Base-by-base conservation (phyloP, 2,888 invertebrate species). In the Folsomia candida region DNA sequence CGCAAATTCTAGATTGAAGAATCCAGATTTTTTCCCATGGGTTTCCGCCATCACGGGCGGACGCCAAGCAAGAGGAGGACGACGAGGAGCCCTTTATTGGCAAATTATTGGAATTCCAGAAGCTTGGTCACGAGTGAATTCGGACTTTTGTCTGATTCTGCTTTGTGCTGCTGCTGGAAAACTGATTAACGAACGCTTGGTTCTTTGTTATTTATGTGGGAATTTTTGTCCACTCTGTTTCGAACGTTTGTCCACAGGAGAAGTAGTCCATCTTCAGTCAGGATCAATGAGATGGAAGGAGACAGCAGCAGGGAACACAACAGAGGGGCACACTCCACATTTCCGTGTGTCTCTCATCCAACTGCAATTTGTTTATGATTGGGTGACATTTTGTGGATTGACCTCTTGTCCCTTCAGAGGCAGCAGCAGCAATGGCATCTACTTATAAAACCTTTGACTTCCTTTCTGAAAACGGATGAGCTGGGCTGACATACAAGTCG, bases 71-170 rank as follows among this genome's bases (percentile, higher is more conserved):
- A n/a, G n/a, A n/a, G n/a, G n/a, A n/a, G n/a, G n/a, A n/a, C n/a
- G n/a, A n/a, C n/a, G 54, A 54, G 20, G 54, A 54, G 22, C 6
- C 37, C 54, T 54, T 54, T 54, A 54, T 54, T 54, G 54, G 6
- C 54, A 54, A 54, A 54, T 54, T 54, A 54, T 54, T 54, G 54
- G 54, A 54, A 54, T 54, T 54, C 54, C 54, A 37, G 14, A 14
- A 37, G 37, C 37, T 37, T 37, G 37, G 37, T 37, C 37, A 37
- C 37, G 37, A 37, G 37, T 37, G 37, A 37, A 37, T 37, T 37
- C 6, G 37, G 37, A 37, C 37, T 37, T 37, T 14, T 37, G 37
- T 37, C 37, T 37, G 37, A 37, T 37, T 14, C 14, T 14, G 37
- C 37, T 37, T n/a, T 37, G 37, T 14, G 4, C 14, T 37, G 6